Evolutionary conservation across 2,113 vertebrate genomes (phyloP).

Genomic region (Ariopsis seemanni): DNA sequence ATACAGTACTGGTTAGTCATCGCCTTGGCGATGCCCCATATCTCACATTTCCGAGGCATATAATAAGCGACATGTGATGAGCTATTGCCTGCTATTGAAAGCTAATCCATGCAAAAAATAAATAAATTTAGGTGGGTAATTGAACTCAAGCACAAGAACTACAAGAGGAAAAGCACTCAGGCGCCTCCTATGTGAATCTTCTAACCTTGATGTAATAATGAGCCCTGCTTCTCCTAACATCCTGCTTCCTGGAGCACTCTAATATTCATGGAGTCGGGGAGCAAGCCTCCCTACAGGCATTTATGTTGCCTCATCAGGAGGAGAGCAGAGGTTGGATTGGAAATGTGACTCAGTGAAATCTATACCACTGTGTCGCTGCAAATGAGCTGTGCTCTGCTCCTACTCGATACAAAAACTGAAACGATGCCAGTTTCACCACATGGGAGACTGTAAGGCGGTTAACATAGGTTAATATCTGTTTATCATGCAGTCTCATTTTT

Average conservation of each 20-base stretch:
- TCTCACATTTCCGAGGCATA: conserved; percentile 64
- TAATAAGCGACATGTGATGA: conserved; percentile 67
- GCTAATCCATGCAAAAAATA: conserved; percentile 66
- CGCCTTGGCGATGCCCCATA: conserved; percentile 48
- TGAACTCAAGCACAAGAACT: conserved; percentile 61
- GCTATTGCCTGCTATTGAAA: conserved; percentile 61
- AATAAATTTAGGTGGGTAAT: conserved; percentile 66
- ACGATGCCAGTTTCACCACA: not conserved
- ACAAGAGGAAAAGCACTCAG: conserved; percentile 48
- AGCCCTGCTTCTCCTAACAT: conserved; percentile 34
- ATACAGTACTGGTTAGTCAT: conserved; percentile 21
- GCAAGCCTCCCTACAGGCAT: conserved; percentile 43
- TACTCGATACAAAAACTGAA: conserved; percentile 5
- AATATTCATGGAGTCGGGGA: conserved; percentile 48
- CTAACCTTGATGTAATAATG: conserved; percentile 66
- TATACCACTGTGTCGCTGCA: conserved; percentile 1
- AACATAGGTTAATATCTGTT: not conserved
- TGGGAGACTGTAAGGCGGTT: not conserved
- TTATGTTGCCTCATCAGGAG: conserved; percentile 46
- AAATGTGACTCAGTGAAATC: conserved; percentile 5
- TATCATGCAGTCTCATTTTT: not conserved
- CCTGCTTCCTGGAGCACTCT: conserved; percentile 32
- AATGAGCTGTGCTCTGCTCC: conserved; percentile 4
- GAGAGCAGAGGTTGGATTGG: conserved; percentile 9
- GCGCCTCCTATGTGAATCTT: conserved; percentile 54